Conservation (phyloP, 2,113 vertebrate species). For the Myodes glareolus region DNA sequence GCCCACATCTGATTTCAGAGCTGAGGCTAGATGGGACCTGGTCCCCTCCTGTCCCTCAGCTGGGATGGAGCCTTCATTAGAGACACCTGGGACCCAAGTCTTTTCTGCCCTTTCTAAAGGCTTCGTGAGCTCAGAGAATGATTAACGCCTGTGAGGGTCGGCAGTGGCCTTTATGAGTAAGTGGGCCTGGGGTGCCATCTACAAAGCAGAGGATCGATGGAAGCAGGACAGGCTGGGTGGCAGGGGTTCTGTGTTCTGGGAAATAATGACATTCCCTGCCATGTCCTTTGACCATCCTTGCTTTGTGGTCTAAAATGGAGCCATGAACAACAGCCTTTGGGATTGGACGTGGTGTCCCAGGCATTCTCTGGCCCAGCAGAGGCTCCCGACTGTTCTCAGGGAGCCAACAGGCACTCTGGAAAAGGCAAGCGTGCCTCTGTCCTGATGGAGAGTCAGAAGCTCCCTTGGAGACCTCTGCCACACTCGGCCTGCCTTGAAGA, state of each 20-base stretch:
- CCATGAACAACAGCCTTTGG: not conserved
- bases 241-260: not conserved
- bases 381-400: not conserved
- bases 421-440: not conserved
- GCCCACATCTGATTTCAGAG: not conserved
- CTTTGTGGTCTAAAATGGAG: not conserved
- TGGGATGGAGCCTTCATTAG: constrained; percentile 49
- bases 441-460: not conserved
- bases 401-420: not conserved
- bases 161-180: constrained; percentile 50
- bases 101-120: constrained; percentile 52
- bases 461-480: not conserved
- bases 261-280: not conserved
- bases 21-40: not conserved
- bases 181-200: not conserved
- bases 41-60: not conserved
- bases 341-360: not conserved
- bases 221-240: not conserved
- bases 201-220: not conserved
- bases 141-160: not conserved
- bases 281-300: not conserved
- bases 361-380: not conserved
- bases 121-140: not conserved
- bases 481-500: no score
- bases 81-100: constrained; percentile 6